These are phyloP conservation scores for Lepisosteus oculatus DNA, from an alignment of 2,113 vertebrate species.

Conservation along the genomic window DNA sequence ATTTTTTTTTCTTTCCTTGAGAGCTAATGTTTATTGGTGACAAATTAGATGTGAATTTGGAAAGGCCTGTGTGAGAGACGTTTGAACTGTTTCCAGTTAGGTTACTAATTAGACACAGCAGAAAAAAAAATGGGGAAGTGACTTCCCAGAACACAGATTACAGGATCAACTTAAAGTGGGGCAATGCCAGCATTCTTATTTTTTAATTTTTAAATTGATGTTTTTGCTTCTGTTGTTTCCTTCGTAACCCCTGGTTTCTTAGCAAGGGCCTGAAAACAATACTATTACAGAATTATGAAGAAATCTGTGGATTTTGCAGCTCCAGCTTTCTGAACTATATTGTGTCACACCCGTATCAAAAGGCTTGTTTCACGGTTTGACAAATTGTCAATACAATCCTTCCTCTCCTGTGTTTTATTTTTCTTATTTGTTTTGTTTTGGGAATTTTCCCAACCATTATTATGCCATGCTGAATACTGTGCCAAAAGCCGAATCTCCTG, in stretches of 20 bases:
- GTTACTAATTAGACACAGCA: background rate
- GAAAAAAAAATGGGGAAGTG: background rate
- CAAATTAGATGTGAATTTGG: conserved; percentile 34
- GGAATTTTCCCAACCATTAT: conserved; percentile 44
- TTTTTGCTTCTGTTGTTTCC: background rate
- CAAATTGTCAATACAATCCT: conserved; percentile 36
- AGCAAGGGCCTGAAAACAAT: conserved; percentile 1
- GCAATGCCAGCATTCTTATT: background rate
- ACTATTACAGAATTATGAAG: background rate
- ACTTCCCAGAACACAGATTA: background rate
- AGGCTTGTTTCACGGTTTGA: conserved; percentile 34
- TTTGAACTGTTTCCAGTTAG: conserved; percentile 3
- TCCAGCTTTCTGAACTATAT: conserved; percentile 1
- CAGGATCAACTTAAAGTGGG: background rate
- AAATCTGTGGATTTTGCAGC: background rate
- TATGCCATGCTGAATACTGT: conserved; percentile 47
- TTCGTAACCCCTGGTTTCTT: background rate
- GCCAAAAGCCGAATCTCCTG: conserved; percentile 38
- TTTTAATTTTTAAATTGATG: conserved; percentile 7
- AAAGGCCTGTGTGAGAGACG: conserved; percentile 3
- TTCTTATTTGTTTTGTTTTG: conserved; percentile 34
- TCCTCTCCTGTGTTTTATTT: conserved; percentile 23
- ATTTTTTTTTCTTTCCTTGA: background rate
- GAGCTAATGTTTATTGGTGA: conserved; percentile 14
- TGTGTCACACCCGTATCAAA: conserved; percentile 33